phyloP scores from a whole-genome alignment of 2,888 invertebrate species.

The Dromius quadrimaculatus region DNA sequence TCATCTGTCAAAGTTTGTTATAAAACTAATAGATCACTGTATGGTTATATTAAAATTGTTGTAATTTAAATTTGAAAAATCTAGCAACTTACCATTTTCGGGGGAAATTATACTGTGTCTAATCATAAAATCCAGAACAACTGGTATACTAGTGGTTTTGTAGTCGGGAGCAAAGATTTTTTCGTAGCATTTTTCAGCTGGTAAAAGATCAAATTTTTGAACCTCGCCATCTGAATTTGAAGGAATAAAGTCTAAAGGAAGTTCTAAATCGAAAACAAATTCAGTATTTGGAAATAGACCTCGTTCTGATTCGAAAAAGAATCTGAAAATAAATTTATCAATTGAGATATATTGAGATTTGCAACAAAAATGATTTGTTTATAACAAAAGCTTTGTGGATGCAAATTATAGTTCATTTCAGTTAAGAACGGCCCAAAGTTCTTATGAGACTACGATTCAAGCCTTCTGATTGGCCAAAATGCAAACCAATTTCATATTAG shows the following conservation, averaged over 20 bases:
- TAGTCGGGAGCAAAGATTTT: conserved; percentile 86
- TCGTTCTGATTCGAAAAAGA: conserved; percentile 92
- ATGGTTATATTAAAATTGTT: too few species aligned
- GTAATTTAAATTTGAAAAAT: background rate
- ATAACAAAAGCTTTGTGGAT: too few species aligned
- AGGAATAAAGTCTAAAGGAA: conserved; percentile 91
- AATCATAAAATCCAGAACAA: conserved; percentile 91
- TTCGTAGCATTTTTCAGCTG: conserved; percentile 85
- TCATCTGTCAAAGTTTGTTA: too few species aligned
- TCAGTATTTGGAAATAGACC: conserved; percentile 95
- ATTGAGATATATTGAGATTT: conserved; percentile 36
- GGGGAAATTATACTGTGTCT: conserved; percentile 90
- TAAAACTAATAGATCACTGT: too few species aligned
- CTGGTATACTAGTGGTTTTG: conserved; percentile 94
- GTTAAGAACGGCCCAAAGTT: too few species aligned
- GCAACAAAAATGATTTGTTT: too few species aligned
- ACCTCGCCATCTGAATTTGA: conserved; percentile 95
- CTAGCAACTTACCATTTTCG: conserved; percentile 80
- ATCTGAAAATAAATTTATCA: conserved; percentile 72
- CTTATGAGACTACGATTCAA: too few species aligned
- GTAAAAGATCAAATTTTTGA: conserved; percentile 87
- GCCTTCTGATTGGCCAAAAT: too few species aligned
- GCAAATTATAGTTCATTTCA: too few species aligned
- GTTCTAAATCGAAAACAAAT: conserved; percentile 92
- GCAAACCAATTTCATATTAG: too few species aligned